These are phyloP conservation scores for Lumbricus terrestris DNA, from an alignment of 2,888 invertebrate genomes.

Conservation along the genomic window DNA sequence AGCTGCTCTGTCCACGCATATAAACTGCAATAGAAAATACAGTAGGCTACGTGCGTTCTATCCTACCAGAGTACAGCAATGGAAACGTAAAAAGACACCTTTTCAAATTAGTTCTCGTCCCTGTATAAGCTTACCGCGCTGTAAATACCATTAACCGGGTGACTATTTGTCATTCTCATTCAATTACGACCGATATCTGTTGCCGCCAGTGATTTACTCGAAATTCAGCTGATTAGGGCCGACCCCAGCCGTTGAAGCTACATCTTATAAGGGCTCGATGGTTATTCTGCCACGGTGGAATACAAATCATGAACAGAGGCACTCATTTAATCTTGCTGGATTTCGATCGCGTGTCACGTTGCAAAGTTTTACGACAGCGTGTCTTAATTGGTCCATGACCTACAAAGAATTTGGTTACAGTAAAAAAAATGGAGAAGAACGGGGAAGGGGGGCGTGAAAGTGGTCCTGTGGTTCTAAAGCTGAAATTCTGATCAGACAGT, in stretches of 20 bases:
- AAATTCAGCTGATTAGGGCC: neutral
- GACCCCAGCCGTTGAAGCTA: neutral
- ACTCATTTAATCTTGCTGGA: neutral
- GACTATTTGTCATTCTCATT: neutral
- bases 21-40: neutral
- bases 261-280: too few species aligned
- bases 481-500: too few species aligned
- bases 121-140: too few species aligned
- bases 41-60: neutral
- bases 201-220: neutral
- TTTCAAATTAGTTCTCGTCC: neutral
- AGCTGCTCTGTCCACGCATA: neutral
- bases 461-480: too few species aligned
- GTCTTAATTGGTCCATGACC: neutral
- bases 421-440: neutral
- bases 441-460: too few species aligned
- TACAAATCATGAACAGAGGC: neutral
- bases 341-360: neutral
- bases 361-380: neutral
- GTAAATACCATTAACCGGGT: neutral
- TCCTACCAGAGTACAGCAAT: neutral
- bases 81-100: neutral
- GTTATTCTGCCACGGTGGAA: neutral
- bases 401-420: neutral
- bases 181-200: neutral